Evolutionary conservation across 1,140 invertebrate species (phyloP).

Genomic region (Tribolium madens): DNA sequence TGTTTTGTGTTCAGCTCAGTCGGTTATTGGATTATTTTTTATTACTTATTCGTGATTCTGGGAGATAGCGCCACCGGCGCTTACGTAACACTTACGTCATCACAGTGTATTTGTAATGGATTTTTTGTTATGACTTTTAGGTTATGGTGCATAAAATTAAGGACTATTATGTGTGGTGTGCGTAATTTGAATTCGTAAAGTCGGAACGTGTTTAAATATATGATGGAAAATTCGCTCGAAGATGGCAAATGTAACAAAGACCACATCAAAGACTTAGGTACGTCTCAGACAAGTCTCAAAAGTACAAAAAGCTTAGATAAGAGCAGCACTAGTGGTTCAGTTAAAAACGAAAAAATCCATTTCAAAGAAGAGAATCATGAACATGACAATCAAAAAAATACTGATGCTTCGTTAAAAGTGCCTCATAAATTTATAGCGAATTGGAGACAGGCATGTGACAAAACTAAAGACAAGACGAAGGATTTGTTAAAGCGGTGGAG

Average conservation of each 20-base stretch:
- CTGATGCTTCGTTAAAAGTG: conserved; percentile 69
- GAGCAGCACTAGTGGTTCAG: conserved; percentile 58
- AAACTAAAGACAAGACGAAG: conserved; percentile 76
- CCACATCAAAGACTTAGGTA: conserved; percentile 61
- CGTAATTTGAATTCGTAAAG: background rate
- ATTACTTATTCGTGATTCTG: too few relatives aligned
- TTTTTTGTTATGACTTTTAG: conserved; percentile 35
- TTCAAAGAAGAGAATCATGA: conserved; percentile 63
- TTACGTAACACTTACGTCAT: conserved; percentile 26
- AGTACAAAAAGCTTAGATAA: conserved; percentile 63
- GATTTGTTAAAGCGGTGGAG: conserved; percentile 77
- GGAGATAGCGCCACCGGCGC: too few relatives aligned
- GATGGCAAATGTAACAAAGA: conserved; percentile 60
- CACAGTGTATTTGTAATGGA: too few relatives aligned
- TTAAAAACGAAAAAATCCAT: conserved; percentile 64
- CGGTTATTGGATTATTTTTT: too few relatives aligned
- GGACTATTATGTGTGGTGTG: conserved; percentile 3
- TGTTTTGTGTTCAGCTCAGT: too few relatives aligned
- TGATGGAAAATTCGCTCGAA: conserved; percentile 54
- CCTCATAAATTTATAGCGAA: conserved; percentile 77
- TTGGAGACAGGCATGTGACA: conserved; percentile 78
- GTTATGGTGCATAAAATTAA: conserved; percentile 13
- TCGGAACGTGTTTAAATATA: background rate
- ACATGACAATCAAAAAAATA: conserved; percentile 57
- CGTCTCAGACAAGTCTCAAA: conserved; percentile 60